Evolutionary conservation across 2,888 invertebrate species (phyloP), one percentile per base, ranked within the genome.

Genomic region (Chloromyia formosa): DNA sequence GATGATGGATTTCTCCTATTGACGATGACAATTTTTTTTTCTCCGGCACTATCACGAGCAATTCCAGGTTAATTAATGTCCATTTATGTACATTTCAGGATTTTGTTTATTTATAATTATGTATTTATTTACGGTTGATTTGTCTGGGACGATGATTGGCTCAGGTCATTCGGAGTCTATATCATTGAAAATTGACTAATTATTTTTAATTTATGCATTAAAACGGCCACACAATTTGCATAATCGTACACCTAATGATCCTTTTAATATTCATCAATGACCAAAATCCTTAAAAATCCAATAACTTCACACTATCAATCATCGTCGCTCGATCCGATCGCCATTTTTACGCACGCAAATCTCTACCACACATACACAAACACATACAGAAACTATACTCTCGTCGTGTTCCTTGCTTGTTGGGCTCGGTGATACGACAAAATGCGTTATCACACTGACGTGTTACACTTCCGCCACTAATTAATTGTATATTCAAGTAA

Each of bases 401-500:
- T 49, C 35, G 62, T 49, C 10, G 49, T 35, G 27, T 35, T 49
- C 49, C 49, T 49, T 49, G 4, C 49, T 49, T n/a, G n/a, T n/a
- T n/a, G n/a, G n/a, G n/a, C n/a, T n/a, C n/a, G n/a, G n/a, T n/a
- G n/a, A n/a, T 49, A 49, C 12, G 16, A 49, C 49, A 35, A 35
- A 35, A 16, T 56, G 14, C 58, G 54, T 69, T 69, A 71, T 71
- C 56, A 56, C 71, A 71, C 27, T 35, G 27, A 35, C 27, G 71
- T 40, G 58, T 71, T 56, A 58, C 71, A 58, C 71, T 71, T 53
- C 71, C 58, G 42, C 56, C 71, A 71, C 71, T 71, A 71, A 71
- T 71, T 71, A 71, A 71, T 71, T 58, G 71, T 56, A 71, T 56
- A 71, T 71, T 71, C 56, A 71, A 35, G 71, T 71, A 56, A 71